A percentile compares a stretch with the other conserved stretches of the same genome.
phyloP scores from a whole-genome alignment of 2,113 vertebrate genomes.

The Colaptes auratus region DNA sequence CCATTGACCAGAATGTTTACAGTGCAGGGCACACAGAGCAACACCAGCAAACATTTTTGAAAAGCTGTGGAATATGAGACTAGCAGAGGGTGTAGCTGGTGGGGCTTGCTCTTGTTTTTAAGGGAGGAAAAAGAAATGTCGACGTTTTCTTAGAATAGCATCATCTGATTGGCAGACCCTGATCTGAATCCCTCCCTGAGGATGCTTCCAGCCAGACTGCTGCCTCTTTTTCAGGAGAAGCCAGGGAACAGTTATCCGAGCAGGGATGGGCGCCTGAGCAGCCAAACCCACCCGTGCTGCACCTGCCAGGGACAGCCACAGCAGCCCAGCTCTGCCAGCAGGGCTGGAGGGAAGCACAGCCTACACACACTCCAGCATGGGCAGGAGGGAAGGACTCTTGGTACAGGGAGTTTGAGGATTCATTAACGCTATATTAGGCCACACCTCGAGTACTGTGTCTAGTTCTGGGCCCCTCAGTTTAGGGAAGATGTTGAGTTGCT shows the following conservation, averaged over 20 bases:
- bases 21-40: not conserved
- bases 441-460: too few species aligned
- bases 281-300: not conserved
- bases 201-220: not conserved
- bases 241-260: not conserved
- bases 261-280: not conserved
- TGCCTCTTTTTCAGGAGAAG: not conserved
- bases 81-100: not conserved
- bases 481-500: too few species aligned
- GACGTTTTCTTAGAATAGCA: not conserved
- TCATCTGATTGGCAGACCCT: not conserved
- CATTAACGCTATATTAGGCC: not conserved
- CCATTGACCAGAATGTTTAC: not conserved
- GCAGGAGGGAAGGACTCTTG: not conserved
- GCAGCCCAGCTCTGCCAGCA: not conserved
- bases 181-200: not conserved
- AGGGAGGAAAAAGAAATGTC: not conserved
- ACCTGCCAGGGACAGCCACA: not conserved
- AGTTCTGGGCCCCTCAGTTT: too few species aligned
- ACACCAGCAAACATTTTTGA: not conserved
- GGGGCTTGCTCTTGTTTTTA: constrained; percentile 23
- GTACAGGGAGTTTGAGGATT: not conserved
- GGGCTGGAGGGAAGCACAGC: fast-evolving
- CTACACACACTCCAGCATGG: fast-evolving
- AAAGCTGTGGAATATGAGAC: not conserved